phyloP scores from a whole-genome alignment of 2,797 vertebrate species.

The Microctenopoma stevenorrisi region DNA sequence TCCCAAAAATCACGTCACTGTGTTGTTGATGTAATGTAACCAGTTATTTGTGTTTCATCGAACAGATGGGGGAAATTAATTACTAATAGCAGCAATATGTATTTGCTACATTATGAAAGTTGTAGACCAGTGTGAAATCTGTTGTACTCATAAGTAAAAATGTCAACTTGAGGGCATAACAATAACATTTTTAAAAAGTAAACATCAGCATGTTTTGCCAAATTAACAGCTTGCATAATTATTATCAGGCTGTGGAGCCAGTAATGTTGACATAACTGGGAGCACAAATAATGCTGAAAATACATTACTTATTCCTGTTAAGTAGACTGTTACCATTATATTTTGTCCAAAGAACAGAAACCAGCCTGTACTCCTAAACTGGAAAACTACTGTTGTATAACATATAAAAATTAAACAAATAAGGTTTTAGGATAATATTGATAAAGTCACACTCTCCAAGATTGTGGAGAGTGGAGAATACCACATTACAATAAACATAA shows the following conservation, averaged over 20 bases:
- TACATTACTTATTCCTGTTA: too few relatives aligned
- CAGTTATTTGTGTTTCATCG: not conserved
- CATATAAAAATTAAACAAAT: too few relatives aligned
- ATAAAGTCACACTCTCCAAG: too few relatives aligned
- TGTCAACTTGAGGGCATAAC: not conserved
- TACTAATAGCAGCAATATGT: not conserved
- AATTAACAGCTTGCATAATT: not conserved
- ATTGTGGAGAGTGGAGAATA: too few relatives aligned
- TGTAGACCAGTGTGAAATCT: not conserved
- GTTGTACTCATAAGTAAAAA: not conserved
- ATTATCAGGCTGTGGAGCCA: not conserved
- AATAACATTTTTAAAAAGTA: not conserved
- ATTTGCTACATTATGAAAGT: not conserved
- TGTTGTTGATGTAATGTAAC: not conserved
- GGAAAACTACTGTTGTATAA: too few relatives aligned
- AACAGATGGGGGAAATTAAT: not conserved
- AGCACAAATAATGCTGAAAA: not conserved
- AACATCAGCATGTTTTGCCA: not conserved
- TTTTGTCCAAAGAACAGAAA: too few relatives aligned
- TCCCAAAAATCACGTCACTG: not conserved
- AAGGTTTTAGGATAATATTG: too few relatives aligned
- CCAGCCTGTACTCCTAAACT: too few relatives aligned
- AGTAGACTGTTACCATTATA: too few relatives aligned
- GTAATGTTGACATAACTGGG: not conserved
- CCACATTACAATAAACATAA: too few relatives aligned